Base-by-base conservation (phyloP, 2,113 vertebrate genomes). In the Ranitomeya imitator region DNA sequence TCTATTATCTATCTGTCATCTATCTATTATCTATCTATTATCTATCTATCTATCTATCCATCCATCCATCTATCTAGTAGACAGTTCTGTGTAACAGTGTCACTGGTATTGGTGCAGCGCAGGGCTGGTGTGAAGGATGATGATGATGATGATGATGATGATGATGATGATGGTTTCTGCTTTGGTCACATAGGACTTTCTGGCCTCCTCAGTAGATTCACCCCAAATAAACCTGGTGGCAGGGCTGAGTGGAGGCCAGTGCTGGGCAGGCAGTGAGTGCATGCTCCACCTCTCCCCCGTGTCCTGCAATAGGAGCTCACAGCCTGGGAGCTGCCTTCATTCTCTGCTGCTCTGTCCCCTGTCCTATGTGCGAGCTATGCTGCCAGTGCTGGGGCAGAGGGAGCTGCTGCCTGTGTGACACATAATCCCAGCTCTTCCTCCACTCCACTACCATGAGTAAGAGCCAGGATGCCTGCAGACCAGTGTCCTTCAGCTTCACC, bases 401-500 rank as follows among this genome's bases (percentile, higher is more conserved):
- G 71, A 74, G 55, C 57, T n/a, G 73, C 59, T 37, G 45, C 26
- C 10, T n/a, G 67, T 79, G 57, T 61, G 67, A 54, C 63, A 51
- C 59, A 54, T 74, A 51, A 10, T 14, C 12, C 45, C 69, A 23
- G 54, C 69, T 51, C 79, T 26, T 10, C 73, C 67, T 51, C 14
- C 18, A 51, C 52, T 37, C 79, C 23, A 81, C 57, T 74, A 89
- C 82, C 71, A 89, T 89, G 87, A 89, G 82, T 85, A 89, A 79
- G 57, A 85, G 74, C 60, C 73, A 78, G 59, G 80, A 88, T 63
- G 87, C 51, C 21, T 79, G 82, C 82, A 89, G 71, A 79, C 79
- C 87, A 0, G 31, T 85, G 18, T 61, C 86, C 0, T 86, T 88
- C 45, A 90, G 91, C 45, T 93, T 93, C 89, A 92, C 92, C 90